A percentile compares a stretch with the other conserved stretches of the same genome.
Evolutionary conservation across 2,113 vertebrate species (phyloP).

Genomic region (Maccullochella peelii): DNA sequence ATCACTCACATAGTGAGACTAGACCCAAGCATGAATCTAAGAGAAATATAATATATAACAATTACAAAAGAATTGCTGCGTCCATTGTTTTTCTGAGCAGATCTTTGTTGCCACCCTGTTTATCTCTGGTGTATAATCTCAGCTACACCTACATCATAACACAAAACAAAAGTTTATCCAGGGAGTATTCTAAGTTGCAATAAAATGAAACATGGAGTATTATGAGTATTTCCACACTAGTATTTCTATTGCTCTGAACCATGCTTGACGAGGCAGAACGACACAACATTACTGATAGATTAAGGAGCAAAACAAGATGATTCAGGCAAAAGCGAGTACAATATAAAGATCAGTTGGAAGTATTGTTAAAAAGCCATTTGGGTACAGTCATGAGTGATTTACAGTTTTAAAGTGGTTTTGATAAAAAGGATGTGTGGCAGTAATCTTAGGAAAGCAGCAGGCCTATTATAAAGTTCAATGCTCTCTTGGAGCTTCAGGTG

Average conservation of each 20-base stretch:
- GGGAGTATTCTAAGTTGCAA: neutral
- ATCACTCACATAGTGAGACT: constrained; percentile 74
- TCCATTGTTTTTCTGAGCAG: neutral
- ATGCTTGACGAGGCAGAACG: neutral
- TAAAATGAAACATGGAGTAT: constrained; percentile 5
- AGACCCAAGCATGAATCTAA: constrained; percentile 32
- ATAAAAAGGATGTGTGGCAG: constrained; percentile 26
- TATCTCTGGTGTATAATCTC: neutral
- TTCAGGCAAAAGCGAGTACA: neutral
- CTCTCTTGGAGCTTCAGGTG: constrained; percentile 15
- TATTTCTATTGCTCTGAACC: constrained; percentile 14
- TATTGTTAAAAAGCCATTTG: constrained; percentile 11
- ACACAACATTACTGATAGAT: constrained; percentile 28
- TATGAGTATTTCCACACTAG: neutral
- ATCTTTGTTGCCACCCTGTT: neutral
- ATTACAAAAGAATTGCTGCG: constrained; percentile 19
- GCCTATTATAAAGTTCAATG: neutral
- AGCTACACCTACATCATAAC: neutral
- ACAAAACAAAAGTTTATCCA: neutral
- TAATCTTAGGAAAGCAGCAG: constrained; percentile 5
- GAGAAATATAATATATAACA: constrained; percentile 14
- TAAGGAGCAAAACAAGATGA: no score
- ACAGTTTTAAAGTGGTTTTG: constrained; percentile 60
- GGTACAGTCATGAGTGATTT: constrained; percentile 34
- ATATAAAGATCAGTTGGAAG: neutral